These are phyloP conservation scores for Poecile montanus DNA, from an alignment of 2,797 vertebrate species.

Conservation along the genomic window DNA sequence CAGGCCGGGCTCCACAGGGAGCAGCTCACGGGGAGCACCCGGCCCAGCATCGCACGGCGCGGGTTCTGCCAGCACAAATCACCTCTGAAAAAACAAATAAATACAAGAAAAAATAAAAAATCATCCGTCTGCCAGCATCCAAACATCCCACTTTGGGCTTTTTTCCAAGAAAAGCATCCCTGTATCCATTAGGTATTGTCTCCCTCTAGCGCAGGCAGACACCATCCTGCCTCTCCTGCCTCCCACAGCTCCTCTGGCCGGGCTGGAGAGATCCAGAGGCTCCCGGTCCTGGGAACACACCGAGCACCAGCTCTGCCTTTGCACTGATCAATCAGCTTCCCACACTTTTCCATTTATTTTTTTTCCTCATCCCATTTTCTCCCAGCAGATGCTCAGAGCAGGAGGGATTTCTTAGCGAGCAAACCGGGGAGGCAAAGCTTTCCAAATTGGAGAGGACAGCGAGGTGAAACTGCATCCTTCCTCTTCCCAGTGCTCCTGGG, in stretches of 20 bases:
- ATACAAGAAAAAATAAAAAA: background rate
- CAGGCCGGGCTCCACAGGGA: background rate
- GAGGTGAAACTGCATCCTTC: background rate
- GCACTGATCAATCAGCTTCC: background rate
- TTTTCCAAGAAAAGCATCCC: background rate
- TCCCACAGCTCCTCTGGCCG: background rate
- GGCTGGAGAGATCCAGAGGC: background rate
- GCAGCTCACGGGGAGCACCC: rapidly evolving
- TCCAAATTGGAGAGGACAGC: background rate
- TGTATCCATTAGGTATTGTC: slow-evolving; percentile 55
- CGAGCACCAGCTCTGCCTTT: background rate
- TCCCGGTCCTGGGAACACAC: rapidly evolving
- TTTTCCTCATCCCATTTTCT: background rate
- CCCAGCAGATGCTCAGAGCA: background rate
- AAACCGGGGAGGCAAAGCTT: rapidly evolving
- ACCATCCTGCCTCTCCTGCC: background rate
- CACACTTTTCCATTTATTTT: rapidly evolving
- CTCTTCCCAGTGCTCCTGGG: background rate
- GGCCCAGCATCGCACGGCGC: rapidly evolving
- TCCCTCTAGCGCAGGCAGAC: slow-evolving; percentile 61
- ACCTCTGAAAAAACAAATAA: background rate
- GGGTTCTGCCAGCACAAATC: rapidly evolving
- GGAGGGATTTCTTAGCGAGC: background rate
- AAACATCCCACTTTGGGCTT: background rate
- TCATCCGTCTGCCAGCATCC: background rate